These are phyloP conservation scores for Aplidium turbinatum DNA, from an alignment of 23 tunicate genomes.

Conservation along the genomic window DNA sequence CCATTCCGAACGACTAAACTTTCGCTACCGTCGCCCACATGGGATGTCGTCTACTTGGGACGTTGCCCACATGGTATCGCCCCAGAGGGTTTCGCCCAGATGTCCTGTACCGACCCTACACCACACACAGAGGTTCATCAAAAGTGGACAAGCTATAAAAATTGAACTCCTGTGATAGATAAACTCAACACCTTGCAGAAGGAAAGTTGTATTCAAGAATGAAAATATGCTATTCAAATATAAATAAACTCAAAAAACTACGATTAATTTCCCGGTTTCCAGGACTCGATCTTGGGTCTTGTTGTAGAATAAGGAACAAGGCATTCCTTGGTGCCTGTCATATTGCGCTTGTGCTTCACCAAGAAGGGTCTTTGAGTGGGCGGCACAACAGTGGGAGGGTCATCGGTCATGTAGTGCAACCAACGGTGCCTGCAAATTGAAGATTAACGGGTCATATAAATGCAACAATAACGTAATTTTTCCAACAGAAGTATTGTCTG, in stretches of 20 bases:
- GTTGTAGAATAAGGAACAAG: constrained; percentile 85
- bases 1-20: too few species aligned
- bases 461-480: too few species aligned
- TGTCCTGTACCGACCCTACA: too few species aligned
- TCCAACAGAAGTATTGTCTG: too few species aligned
- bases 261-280: constrained; percentile 62
- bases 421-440: constrained; percentile 70
- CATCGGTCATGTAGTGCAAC: constrained; percentile 96
- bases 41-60: too few species aligned
- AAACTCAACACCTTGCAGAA: not conserved
- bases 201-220: not conserved
- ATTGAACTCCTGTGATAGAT: too few species aligned
- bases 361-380: constrained; percentile 72
- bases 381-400: constrained; percentile 85
- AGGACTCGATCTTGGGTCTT: constrained; percentile 80
- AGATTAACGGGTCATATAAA: not conserved
- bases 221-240: not conserved
- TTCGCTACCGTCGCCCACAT: too few species aligned
- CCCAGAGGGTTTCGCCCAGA: too few species aligned
- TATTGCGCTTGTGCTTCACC: constrained; percentile 62
- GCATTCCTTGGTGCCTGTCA: constrained; percentile 88
- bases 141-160: too few species aligned
- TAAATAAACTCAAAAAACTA: not conserved
- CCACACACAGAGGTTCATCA: too few species aligned
- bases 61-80: too few species aligned